A percentile compares a stretch with the other conserved stretches of the same genome.
Evolutionary conservation across 1,140 invertebrate genomes (phyloP).

Genomic region (Maconellicoccus hirsutus): DNA sequence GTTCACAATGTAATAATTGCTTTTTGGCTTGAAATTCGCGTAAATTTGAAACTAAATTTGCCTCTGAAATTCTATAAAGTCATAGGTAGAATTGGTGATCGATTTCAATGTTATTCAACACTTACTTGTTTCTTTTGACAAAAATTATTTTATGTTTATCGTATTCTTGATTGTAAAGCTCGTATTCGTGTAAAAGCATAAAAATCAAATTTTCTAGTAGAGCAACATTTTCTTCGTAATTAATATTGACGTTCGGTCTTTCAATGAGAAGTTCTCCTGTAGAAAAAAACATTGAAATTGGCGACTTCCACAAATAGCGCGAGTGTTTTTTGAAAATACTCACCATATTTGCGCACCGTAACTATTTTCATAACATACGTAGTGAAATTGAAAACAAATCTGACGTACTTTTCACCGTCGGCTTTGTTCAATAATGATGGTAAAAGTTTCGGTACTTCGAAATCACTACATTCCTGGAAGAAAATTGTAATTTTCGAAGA

Average conservation of each 20-base stretch:
- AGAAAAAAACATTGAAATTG: background rate
- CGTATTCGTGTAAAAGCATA: background rate
- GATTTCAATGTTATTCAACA: background rate
- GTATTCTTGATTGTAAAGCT: background rate
- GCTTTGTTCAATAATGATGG: background rate
- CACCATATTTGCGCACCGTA: background rate
- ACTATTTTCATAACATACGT: background rate
- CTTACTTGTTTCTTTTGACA: background rate
- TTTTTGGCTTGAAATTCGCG: background rate
- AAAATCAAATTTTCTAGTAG: background rate
- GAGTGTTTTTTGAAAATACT: too few species aligned
- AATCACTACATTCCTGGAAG: slow-evolving; percentile 10
- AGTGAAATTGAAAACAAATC: slow-evolving; percentile 7
- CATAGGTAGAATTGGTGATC: too few species aligned
- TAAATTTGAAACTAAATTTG: background rate
- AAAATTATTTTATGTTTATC: background rate
- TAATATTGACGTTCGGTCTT: background rate
- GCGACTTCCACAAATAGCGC: too few species aligned
- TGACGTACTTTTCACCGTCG: background rate
- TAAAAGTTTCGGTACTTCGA: slow-evolving; percentile 4
- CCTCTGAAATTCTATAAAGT: background rate
- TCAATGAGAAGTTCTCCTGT: background rate
- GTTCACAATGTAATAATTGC: background rate
- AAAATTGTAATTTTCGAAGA: slow-evolving; percentile 1
- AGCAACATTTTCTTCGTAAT: background rate